Conservation (phyloP, 2,797 vertebrate species). For the Setipinna tenuifilis region DNA sequence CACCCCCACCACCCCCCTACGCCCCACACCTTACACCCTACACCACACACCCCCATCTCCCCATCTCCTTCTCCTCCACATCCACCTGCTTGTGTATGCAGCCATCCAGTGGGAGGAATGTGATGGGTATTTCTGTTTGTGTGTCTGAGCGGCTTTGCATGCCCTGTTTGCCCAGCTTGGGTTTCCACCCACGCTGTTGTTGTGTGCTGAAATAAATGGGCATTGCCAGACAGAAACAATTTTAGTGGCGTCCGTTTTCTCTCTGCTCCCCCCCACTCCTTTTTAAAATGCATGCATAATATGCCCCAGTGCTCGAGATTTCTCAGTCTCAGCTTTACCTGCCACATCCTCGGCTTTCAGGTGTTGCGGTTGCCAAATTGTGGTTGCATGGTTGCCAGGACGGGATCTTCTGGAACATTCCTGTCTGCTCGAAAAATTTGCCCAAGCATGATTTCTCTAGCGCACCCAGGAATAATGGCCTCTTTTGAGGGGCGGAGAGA, state of each 20-base stretch:
- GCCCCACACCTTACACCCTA: too few relatives aligned
- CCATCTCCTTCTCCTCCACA: background rate
- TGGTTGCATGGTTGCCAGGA: slow-evolving; percentile 9
- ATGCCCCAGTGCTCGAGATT: background rate
- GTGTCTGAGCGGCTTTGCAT: background rate
- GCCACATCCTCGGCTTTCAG: background rate
- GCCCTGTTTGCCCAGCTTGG: background rate
- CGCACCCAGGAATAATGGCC: slow-evolving; percentile 7
- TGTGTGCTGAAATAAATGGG: background rate
- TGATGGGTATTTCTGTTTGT: slow-evolving; percentile 19
- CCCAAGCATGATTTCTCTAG: slow-evolving; percentile 15
- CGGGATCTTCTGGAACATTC: slow-evolving; percentile 19
- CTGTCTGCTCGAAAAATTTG: slow-evolving; percentile 4
- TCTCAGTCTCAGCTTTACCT: slow-evolving; percentile 3
- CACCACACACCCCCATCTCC: background rate
- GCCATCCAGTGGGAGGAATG: slow-evolving; percentile 4
- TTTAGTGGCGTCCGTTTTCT: slow-evolving; percentile 26
- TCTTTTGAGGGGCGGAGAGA: slow-evolving; percentile 4
- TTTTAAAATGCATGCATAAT: slow-evolving; percentile 16
- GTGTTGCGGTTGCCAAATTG: slow-evolving; percentile 21
- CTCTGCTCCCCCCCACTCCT: background rate
- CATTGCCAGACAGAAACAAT: slow-evolving; percentile 25
- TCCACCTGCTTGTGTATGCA: background rate
- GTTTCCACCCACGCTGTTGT: background rate
- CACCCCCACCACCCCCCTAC: background rate